These are phyloP conservation scores for Hafferia zeledoni DNA, from an alignment of 2,797 vertebrate species.

Conservation along the genomic window DNA sequence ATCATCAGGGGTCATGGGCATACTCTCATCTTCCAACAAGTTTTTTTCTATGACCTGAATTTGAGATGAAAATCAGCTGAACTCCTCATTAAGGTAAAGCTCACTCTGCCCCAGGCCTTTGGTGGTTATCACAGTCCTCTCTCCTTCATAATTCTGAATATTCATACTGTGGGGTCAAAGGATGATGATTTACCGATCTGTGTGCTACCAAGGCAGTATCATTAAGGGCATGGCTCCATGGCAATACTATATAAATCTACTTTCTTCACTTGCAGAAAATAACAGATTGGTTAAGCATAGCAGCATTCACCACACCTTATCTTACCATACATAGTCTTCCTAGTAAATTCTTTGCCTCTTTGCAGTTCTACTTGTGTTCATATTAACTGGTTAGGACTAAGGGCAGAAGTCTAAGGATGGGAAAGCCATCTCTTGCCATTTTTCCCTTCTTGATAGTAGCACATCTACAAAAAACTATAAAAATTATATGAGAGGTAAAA, in stretches of 20 bases:
- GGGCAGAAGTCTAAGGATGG: neutral
- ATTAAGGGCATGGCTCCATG: neutral
- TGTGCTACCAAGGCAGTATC: neutral
- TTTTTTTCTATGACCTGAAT: neutral
- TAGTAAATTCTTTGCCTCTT: neutral
- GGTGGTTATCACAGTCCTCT: neutral
- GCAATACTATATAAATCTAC: neutral
- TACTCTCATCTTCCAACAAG: neutral
- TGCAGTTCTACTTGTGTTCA: neutral
- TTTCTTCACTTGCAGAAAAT: neutral
- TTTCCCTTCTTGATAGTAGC: neutral
- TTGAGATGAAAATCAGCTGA: neutral
- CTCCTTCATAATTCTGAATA: neutral
- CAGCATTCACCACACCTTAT: neutral
- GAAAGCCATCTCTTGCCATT: neutral
- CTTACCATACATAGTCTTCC: neutral
- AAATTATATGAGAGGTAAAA: neutral
- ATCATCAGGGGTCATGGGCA: neutral
- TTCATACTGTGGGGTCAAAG: neutral
- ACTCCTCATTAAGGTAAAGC: neutral
- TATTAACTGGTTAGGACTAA: neutral
- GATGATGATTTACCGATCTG: neutral
- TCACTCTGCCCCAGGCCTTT: neutral
- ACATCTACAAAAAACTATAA: neutral
- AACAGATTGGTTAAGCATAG: neutral